Evolutionary conservation across 2,113 vertebrate species (phyloP), one percentile per base, ranked within the genome.

Genomic region (Lagopus leucura): DNA sequence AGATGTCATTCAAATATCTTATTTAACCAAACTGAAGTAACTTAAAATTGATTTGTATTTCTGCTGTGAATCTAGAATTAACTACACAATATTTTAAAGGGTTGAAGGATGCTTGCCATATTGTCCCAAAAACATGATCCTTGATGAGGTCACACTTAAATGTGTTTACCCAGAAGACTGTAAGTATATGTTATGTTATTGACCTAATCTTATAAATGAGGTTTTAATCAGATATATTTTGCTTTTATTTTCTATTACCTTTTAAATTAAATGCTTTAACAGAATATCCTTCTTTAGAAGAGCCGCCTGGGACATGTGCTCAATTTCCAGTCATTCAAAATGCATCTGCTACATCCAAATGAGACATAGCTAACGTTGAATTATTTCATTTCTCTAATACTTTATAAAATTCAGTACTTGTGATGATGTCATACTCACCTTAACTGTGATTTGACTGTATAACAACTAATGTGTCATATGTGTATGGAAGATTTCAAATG

Each of bases 51-150:
- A 77, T n/a, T 67, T 85, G 11, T 38, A 22, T 71, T 85, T 80
- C 42, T 71, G 14, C 21, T 43, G 36, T 89, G 27, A 15, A 65
- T 94, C 82, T 61, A 91, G 54, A 85, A 86, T 42, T 94, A 90
- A 93, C 43, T 89, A 12, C 65, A 10, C 5, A 42, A 82, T 89
- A 57, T 86, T 79, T 96, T 97, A 70, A 96, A 99, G 99, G 63
- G 98, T 99, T 91, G 99, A 99, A 97, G 99, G 99, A 94, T 99
- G 99, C 94, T 98, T 99, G 93, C 99, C 99, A 4, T 98, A 98
- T 60, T 99, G 99, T 95, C 99, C 99, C 63, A 98, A 98, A 96
- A 97, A 97, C 86, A 99, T 99, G 99, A 98, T 99, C 70, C 98
- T 99, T 45, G 99, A 99, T 97, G 99, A 99, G 83, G 85, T 99